These are phyloP conservation scores for Chauna torquata DNA, from an alignment of 2,113 vertebrate genomes.

Conservation along the genomic window DNA sequence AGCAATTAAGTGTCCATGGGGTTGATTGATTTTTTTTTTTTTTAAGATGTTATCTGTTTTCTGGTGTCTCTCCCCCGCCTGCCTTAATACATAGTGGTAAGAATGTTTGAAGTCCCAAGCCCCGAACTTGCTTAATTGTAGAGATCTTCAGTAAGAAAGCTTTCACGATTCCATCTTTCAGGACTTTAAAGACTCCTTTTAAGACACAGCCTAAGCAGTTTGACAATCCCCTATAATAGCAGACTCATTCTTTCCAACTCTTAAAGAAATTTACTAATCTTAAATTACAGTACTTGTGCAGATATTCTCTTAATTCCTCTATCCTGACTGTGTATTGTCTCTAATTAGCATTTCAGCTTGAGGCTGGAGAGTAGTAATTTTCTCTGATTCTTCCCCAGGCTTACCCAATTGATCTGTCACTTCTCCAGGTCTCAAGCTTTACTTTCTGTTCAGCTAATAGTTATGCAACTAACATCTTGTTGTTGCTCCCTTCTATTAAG, in stretches of 20 bases:
- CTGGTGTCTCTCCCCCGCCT: neutral
- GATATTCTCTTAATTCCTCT: conserved; percentile 22
- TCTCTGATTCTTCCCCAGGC: neutral
- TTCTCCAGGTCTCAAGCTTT: conserved; percentile 42
- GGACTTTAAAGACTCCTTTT: conserved; percentile 2
- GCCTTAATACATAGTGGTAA: neutral
- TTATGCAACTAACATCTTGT: neutral
- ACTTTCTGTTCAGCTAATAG: neutral
- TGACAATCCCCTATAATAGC: conserved; percentile 4
- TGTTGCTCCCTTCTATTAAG: neutral
- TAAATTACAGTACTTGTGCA: conserved; percentile 54
- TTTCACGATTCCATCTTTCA: neutral
- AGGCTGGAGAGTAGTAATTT: conserved; percentile 43
- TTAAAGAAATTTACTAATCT: conserved; percentile 42
- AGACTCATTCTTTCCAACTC: conserved; percentile 36
- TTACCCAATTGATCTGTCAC: conserved; percentile 16
- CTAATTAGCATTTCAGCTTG: conserved; percentile 66
- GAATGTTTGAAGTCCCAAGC: neutral
- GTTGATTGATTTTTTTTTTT: neutral
- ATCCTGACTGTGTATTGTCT: conserved; percentile 15
- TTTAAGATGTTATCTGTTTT: neutral
- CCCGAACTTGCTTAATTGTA: neutral
- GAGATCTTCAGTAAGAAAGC: neutral
- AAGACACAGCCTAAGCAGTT: conserved; percentile 17
- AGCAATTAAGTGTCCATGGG: neutral